Base-by-base conservation (phyloP, 2,113 vertebrate genomes). In the Dendrocopos noguchii region DNA sequence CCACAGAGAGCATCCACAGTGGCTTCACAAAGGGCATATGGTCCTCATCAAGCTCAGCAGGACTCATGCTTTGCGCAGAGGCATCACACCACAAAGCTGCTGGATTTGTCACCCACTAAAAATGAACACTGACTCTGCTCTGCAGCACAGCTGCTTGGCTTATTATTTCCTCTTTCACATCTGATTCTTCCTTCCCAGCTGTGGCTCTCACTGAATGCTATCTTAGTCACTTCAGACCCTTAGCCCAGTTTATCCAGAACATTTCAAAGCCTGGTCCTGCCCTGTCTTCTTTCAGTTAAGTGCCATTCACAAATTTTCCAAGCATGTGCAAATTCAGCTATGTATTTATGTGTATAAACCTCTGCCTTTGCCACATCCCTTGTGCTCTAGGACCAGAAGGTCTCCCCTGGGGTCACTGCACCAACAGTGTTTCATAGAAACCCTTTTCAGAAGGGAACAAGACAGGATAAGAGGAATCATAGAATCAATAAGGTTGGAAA, bases 151-250 rank as follows among this genome's bases (percentile, higher is more conserved):
- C 70, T 95, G 92, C 80, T 84, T 84, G 80, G 56, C 52, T 92
- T 81, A 71, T 87, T 82, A 93, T 80, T 93, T 83, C 42, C 85
- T 90, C 42, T 56, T 94, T 90, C 71, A 86, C 42, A 64, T 78
- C 64, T 83, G n/a, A 78, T 90, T 91, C 85, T 95, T 83, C 73
- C 28, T 91, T 80, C 68, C 85, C 76, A 94, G 88, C 73, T 95
- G 93, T 65, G 80, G 76, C 33, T 91, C 77, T 36, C 29, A 80
- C 80, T 67, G 64, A 94, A 93, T 52, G 77, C 12, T 15, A 44
- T 71, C 76, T 83, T 74, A 71, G 9, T 83, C 52, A 82, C 87
- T 95, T 88, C 65, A 94, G 73, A 80, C 16, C 16, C 72, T 88
- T 63, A 63, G 67, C 70, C 56, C 90, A 44, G 90, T 78, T 90